Evolutionary conservation across 2,113 vertebrate genomes (phyloP).

Genomic region (Alectura lathami): DNA sequence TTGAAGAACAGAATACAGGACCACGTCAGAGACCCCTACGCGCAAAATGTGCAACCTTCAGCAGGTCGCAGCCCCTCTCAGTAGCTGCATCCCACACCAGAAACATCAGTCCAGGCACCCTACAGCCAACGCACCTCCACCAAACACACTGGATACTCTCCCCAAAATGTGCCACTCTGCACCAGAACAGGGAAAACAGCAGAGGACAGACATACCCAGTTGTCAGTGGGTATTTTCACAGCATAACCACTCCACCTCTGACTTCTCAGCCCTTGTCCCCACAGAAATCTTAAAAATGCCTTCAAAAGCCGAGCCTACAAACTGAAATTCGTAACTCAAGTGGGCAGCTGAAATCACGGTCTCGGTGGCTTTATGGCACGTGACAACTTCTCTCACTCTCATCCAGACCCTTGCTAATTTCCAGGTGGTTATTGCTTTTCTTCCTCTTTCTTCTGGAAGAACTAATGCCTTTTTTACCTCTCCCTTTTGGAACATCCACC

Average conservation of each 20-base stretch:
- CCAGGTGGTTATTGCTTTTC: background rate
- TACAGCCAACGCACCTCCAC: background rate
- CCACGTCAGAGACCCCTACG: background rate
- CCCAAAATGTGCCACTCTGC: background rate
- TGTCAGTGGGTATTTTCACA: background rate
- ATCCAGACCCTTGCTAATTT: background rate
- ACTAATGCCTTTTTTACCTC: background rate
- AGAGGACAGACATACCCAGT: background rate
- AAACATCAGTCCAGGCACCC: background rate
- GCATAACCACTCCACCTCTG: background rate
- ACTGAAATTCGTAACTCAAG: background rate
- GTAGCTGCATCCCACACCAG: background rate
- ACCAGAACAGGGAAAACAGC: fast-evolving
- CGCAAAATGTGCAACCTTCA: background rate
- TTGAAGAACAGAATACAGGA: background rate
- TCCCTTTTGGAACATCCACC: background rate
- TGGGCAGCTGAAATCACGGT: background rate
- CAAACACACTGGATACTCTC: background rate
- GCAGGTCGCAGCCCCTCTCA: background rate
- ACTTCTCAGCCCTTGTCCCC: background rate
- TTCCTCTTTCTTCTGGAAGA: background rate
- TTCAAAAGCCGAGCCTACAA: background rate
- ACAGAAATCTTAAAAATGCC: background rate
- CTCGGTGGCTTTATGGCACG: background rate
- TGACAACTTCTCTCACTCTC: background rate